These are phyloP conservation scores for Atlantisia rogersi DNA, from an alignment of 2,113 vertebrate genomes.

Conservation along the genomic window DNA sequence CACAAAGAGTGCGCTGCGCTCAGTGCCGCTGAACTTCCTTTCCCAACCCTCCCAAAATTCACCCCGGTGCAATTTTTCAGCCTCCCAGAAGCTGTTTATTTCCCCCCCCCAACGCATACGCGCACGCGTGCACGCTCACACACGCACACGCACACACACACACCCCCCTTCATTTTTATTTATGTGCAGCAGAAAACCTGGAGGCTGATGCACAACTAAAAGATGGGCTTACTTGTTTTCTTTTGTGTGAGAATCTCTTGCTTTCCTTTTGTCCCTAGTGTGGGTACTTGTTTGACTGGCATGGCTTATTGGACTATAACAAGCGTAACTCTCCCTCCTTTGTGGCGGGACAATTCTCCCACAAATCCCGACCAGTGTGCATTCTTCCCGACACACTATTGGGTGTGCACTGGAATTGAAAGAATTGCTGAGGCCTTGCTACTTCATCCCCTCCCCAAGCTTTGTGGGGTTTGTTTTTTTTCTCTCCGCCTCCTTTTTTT, in stretches of 20 bases:
- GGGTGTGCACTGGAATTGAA: constrained; percentile 94
- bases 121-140: neutral
- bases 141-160: too few species aligned
- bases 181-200: constrained; percentile 91
- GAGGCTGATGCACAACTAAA: constrained; percentile 95
- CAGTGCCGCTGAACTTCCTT: neutral
- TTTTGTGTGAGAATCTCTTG: constrained; percentile 99
- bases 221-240: constrained; percentile 99
- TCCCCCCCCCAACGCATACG: constrained; percentile 45
- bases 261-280: constrained; percentile 89
- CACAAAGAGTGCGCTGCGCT: neutral
- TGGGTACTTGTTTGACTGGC: constrained; percentile 99
- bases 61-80: constrained; percentile 7
- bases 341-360: constrained; percentile 98
- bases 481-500: constrained; percentile 21
- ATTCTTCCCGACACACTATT: constrained; percentile 96
- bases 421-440: constrained; percentile 87
- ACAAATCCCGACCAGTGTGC: constrained; percentile 94
- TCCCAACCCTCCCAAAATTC: neutral
- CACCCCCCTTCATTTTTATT: constrained; percentile 77
- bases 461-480: constrained; percentile 77
- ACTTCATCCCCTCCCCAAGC: constrained; percentile 83
- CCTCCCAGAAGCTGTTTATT: constrained; percentile 90
- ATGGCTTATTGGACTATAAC: constrained; percentile 99
- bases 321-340: constrained; percentile 96